Evolutionary conservation across 1,140 invertebrate species (phyloP).

Genomic region (Bombus affinis): DNA sequence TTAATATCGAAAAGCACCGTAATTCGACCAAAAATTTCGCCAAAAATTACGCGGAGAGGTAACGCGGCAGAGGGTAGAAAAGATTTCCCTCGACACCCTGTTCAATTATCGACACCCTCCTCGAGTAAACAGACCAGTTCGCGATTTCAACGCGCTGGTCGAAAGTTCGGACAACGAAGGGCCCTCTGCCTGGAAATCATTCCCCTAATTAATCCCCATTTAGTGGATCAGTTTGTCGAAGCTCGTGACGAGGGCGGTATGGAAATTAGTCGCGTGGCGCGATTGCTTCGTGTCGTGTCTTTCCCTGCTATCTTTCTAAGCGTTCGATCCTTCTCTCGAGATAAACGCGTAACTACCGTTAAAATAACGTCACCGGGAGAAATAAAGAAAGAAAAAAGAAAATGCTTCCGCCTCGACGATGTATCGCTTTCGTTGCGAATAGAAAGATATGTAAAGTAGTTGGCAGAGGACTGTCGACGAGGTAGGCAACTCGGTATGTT

Average conservation of each 20-base stretch:
- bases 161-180: slow-evolving; percentile 21
- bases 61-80: neutral
- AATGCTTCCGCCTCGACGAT: neutral
- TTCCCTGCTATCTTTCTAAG: neutral
- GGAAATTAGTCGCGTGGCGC: slow-evolving; percentile 45
- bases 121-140: slow-evolving; percentile 22
- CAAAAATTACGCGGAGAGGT: too few relatives aligned
- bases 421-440: neutral
- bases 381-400: neutral
- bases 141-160: slow-evolving; percentile 11
- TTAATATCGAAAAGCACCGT: too few relatives aligned
- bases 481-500: neutral
- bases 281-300: neutral
- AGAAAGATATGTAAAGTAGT: neutral
- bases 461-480: neutral
- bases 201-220: slow-evolving; percentile 77
- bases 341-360: neutral
- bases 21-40: too few relatives aligned
- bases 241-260: slow-evolving; percentile 6
- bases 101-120: slow-evolving; percentile 45
- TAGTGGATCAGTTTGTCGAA: slow-evolving; percentile 74
- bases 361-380: neutral
- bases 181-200: slow-evolving; percentile 56
- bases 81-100: neutral
- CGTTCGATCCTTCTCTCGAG: neutral